Evolutionary conservation across 2,888 invertebrate genomes (phyloP).

Genomic region (Stenchaetothrips biformis): DNA sequence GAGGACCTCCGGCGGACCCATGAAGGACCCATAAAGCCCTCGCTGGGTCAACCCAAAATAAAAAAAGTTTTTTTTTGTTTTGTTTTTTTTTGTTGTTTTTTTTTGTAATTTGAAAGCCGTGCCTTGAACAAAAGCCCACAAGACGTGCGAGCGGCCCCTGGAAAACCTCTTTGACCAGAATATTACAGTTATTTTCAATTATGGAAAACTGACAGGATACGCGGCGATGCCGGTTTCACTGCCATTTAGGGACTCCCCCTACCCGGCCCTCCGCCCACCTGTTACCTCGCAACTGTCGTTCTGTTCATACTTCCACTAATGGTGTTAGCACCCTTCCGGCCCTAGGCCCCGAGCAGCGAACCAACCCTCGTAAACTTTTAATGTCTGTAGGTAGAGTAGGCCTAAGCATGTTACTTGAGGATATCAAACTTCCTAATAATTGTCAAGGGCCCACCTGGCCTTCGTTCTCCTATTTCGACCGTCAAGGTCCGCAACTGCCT

Average conservation of each 20-base stretch:
- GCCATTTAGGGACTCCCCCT: not conserved
- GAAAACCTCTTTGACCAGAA: no score
- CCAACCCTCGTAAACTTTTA: not conserved
- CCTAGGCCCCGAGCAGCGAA: no score
- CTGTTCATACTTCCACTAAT: not conserved
- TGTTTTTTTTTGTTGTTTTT: no score
- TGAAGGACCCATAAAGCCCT: not conserved
- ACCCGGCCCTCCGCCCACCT: not conserved
- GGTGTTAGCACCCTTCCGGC: not conserved
- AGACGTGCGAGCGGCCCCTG: no score
- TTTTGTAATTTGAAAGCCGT: no score
- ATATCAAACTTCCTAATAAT: not conserved
- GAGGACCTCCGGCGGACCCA: no score
- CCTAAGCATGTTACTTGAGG: constrained; percentile 8
- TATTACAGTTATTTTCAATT: no score
- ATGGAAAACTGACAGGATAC: no score
- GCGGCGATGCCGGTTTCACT: no score
- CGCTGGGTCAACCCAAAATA: not conserved
- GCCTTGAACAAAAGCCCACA: no score
- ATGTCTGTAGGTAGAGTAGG: not conserved
- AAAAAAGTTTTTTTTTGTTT: no score
- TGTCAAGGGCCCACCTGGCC: constrained; percentile 3
- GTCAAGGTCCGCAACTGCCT: not conserved
- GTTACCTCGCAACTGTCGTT: not conserved
- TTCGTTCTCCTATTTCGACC: not conserved